phyloP scores from a whole-genome alignment of 2,113 vertebrate genomes.

The Sitta europaea region DNA sequence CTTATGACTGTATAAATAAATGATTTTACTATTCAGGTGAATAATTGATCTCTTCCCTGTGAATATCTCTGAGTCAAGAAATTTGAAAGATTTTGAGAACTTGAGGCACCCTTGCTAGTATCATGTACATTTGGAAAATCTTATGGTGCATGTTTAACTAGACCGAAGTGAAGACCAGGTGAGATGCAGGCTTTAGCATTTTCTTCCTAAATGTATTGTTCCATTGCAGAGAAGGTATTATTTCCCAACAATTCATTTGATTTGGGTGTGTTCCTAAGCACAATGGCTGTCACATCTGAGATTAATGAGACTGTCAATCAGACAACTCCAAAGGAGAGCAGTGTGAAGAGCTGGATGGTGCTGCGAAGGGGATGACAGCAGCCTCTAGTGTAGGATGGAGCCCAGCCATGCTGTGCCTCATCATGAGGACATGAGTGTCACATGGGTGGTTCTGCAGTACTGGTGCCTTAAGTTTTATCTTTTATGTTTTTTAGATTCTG shows the following conservation, averaged over 20 bases:
- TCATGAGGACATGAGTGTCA: not conserved
- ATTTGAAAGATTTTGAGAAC: not conserved
- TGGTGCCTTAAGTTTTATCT: too few species aligned
- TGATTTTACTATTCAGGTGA: not conserved
- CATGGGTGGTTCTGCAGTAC: not conserved
- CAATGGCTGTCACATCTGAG: not conserved
- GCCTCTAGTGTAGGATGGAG: not conserved
- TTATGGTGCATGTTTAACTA: not conserved
- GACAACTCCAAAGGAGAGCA: not conserved
- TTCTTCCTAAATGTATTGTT: not conserved
- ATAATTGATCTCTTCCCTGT: not conserved
- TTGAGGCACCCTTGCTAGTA: not conserved
- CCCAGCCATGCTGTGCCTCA: fast-evolving
- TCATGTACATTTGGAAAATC: not conserved
- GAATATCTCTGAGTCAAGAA: not conserved
- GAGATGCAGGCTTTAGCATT: not conserved
- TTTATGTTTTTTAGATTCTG: too few species aligned
- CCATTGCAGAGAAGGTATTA: not conserved
- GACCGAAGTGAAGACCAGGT: not conserved
- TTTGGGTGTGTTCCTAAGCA: not conserved
- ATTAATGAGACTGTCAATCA: not conserved
- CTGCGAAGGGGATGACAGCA: not conserved
- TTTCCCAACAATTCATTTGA: not conserved
- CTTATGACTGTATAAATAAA: not conserved
- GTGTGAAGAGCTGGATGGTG: not conserved